These are phyloP conservation scores for Eupithecia pulchellata DNA, from an alignment of 2,888 invertebrate species.

Conservation along the genomic window DNA sequence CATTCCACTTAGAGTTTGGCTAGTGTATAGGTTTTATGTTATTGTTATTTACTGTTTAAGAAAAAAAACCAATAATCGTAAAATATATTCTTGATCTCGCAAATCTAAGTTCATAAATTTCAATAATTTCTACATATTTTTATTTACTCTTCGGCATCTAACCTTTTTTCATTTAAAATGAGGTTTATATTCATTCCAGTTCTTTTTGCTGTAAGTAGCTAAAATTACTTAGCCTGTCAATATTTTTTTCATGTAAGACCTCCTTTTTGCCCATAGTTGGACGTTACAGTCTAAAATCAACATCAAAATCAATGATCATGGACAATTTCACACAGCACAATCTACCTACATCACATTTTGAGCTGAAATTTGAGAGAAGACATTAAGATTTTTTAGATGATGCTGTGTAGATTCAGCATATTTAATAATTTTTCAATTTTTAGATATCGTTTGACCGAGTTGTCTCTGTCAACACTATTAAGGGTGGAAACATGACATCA, in stretches of 20 bases:
- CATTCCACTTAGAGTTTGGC: too few species aligned
- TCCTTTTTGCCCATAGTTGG: neutral
- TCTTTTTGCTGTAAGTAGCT: neutral
- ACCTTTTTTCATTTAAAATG: neutral
- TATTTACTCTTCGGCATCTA: neutral
- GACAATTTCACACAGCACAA: too few species aligned
- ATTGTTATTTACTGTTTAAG: neutral
- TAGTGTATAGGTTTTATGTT: too few species aligned
- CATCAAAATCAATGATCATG: too few species aligned
- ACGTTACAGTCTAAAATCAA: neutral
- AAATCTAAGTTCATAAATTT: neutral
- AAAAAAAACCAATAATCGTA: neutral
- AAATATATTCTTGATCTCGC: neutral
- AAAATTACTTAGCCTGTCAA: too few species aligned
- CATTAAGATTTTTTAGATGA: too few species aligned
- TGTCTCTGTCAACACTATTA: neutral
- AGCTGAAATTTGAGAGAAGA: too few species aligned
- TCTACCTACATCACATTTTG: too few species aligned
- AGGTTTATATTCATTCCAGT: neutral
- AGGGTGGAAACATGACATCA: neutral
- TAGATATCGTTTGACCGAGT: neutral
- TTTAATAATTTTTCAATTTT: too few species aligned
- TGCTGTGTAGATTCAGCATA: too few species aligned
- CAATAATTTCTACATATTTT: neutral
- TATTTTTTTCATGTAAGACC: too few species aligned